Conservation (phyloP, 2,888 invertebrate genomes). For the Synergus umbraculus region DNA sequence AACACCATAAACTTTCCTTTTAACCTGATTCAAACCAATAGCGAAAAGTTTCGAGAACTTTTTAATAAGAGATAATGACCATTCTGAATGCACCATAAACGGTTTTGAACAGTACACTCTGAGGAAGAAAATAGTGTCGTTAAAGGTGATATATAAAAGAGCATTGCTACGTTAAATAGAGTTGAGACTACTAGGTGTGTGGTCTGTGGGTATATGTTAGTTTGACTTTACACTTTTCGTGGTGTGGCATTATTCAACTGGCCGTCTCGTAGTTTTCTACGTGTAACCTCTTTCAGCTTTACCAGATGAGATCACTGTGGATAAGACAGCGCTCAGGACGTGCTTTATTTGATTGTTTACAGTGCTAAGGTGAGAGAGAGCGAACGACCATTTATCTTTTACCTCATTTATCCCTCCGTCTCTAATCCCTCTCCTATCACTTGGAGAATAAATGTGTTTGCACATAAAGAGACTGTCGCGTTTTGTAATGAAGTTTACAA, state of each 20-base stretch:
- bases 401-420: neutral
- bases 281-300: neutral
- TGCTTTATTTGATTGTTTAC: conserved; percentile 63
- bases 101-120: neutral
- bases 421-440: conserved; percentile 5
- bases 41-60: conserved; percentile 3
- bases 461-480: neutral
- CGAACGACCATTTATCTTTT: conserved; percentile 23
- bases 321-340: conserved; percentile 63
- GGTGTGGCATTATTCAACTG: conserved; percentile 11
- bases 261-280: conserved; percentile 20
- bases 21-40: conserved; percentile 22
- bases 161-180: conserved; percentile 7
- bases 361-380: conserved; percentile 12
- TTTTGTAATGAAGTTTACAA: neutral
- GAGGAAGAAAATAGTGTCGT: conserved; percentile 36
- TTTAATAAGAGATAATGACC: conserved; percentile 27
- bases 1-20: neutral
- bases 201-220: neutral
- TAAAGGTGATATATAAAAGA: conserved; percentile 32
- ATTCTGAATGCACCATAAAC: conserved; percentile 16
- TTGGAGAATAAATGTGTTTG: neutral
- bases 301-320: conserved; percentile 55
- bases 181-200: neutral
- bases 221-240: conserved; percentile 15